These are phyloP conservation scores for Synergus gifuensis DNA, from an alignment of 2,888 invertebrate species.

Conservation along the genomic window DNA sequence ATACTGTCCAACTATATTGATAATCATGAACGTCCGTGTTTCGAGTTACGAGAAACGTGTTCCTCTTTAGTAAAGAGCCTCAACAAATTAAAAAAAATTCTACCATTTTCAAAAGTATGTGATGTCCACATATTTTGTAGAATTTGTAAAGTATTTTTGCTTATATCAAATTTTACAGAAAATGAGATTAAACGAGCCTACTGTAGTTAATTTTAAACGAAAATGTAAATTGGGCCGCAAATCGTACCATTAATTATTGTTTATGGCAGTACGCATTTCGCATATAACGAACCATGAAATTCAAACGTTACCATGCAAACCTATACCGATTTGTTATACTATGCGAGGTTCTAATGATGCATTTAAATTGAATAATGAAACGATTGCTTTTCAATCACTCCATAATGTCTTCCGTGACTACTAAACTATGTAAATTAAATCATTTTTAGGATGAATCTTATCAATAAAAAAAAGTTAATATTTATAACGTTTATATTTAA, in stretches of 20 bases:
- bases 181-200: not conserved
- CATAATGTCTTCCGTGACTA: not conserved
- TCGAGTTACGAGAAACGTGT: slow-evolving; percentile 11
- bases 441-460: too few species aligned
- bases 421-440: not conserved
- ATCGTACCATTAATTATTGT: slow-evolving; percentile 15
- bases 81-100: not conserved
- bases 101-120: not conserved
- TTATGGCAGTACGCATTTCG: slow-evolving; percentile 22
- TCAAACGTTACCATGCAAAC: slow-evolving; percentile 29
- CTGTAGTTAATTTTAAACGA: not conserved
- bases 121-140: too few species aligned
- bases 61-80: not conserved
- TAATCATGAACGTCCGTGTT: slow-evolving; percentile 62
- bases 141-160: not conserved
- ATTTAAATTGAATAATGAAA: slow-evolving; percentile 38
- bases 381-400: not conserved
- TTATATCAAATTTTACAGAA: not conserved
- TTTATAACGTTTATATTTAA: too few species aligned
- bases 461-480: too few species aligned
- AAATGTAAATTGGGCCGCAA: not conserved
- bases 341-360: slow-evolving; percentile 27
- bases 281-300: slow-evolving; percentile 36
- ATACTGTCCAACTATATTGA: slow-evolving; percentile 59
- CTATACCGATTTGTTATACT: slow-evolving; percentile 27